These are phyloP conservation scores for Coptodon bakossiorum DNA, from an alignment of 2,113 vertebrate species.

Conservation along the genomic window DNA sequence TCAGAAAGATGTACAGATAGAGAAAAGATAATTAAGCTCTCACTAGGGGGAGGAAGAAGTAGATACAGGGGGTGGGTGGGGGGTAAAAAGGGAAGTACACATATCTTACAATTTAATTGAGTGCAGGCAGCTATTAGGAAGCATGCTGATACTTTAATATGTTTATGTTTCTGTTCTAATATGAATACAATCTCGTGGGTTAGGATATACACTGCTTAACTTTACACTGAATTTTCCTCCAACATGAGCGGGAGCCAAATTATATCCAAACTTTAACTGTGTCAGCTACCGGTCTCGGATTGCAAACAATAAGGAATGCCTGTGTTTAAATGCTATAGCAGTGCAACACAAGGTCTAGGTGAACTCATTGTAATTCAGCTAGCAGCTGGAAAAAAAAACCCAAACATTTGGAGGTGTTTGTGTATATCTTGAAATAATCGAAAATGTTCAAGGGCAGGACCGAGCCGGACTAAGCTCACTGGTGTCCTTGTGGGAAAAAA, in stretches of 20 bases:
- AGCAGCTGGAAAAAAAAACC: not conserved
- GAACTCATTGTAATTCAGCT: not conserved
- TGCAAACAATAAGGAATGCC: not conserved
- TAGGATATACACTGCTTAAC: not conserved
- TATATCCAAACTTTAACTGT: not conserved
- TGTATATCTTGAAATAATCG: not conserved
- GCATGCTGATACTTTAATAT: not conserved
- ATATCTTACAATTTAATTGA: not conserved
- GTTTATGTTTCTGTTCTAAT: not conserved
- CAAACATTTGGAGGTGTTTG: not conserved
- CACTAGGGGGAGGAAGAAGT: not conserved
- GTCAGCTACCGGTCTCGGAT: not conserved
- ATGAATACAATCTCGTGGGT: not conserved
- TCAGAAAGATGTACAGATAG: not conserved
- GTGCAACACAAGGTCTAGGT: not conserved
- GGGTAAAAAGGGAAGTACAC: not conserved
- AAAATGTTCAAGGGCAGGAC: not conserved
- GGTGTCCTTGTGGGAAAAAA: not conserved
- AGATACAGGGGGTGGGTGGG: not conserved
- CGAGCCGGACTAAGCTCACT: not conserved
- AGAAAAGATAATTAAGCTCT: conserved; percentile 26
- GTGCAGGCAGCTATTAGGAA: not conserved
- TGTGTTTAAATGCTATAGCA: not conserved
- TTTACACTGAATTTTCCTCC: not conserved
- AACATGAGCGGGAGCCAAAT: not conserved